A percentile compares a stretch with the other conserved stretches of the same genome.
Evolutionary conservation across 1,140 invertebrate genomes (phyloP).

Genomic region (Patella vulgata): DNA sequence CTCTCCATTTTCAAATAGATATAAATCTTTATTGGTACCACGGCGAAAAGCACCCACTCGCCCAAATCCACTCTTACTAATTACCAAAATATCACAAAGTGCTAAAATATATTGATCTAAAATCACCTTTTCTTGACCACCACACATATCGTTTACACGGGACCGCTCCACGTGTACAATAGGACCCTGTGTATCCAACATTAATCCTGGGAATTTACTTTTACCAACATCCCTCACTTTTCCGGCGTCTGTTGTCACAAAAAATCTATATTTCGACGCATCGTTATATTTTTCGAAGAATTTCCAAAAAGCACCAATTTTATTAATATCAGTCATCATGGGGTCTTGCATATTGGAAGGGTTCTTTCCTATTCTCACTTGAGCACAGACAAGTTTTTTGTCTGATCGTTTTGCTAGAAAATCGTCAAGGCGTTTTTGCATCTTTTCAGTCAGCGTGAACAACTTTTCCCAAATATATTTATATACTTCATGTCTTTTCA

Average conservation of each 20-base stretch:
- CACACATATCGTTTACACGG: slow-evolving; percentile 19
- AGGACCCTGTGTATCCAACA: slow-evolving; percentile 12
- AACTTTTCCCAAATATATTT: too few relatives aligned
- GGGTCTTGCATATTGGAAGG: slow-evolving; percentile 21
- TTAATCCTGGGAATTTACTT: slow-evolving; percentile 8
- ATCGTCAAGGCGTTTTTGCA: background rate
- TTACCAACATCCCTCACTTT: slow-evolving; percentile 11
- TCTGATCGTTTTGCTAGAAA: background rate
- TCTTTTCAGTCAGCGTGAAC: too few relatives aligned
- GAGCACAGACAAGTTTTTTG: slow-evolving; percentile 22
- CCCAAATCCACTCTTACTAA: slow-evolving; percentile 44
- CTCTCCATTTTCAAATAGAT: slow-evolving; percentile 32
- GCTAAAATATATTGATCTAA: slow-evolving; percentile 40
- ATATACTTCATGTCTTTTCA: too few relatives aligned
- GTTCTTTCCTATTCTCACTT: slow-evolving; percentile 23
- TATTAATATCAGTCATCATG: too few relatives aligned
- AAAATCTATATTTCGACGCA: too few relatives aligned
- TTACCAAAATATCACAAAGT: slow-evolving; percentile 37
- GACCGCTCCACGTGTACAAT: slow-evolving; percentile 27
- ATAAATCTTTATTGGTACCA: slow-evolving; percentile 36
- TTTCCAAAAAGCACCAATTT: too few relatives aligned
- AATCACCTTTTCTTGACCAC: slow-evolving; percentile 38
- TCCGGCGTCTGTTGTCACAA: slow-evolving; percentile 8
- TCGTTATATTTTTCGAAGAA: too few relatives aligned
- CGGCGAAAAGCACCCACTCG: slow-evolving; percentile 36